phyloP scores from a whole-genome alignment of 2,888 invertebrate genomes.

The Scaptodrosophila latifasciaeformis region DNA sequence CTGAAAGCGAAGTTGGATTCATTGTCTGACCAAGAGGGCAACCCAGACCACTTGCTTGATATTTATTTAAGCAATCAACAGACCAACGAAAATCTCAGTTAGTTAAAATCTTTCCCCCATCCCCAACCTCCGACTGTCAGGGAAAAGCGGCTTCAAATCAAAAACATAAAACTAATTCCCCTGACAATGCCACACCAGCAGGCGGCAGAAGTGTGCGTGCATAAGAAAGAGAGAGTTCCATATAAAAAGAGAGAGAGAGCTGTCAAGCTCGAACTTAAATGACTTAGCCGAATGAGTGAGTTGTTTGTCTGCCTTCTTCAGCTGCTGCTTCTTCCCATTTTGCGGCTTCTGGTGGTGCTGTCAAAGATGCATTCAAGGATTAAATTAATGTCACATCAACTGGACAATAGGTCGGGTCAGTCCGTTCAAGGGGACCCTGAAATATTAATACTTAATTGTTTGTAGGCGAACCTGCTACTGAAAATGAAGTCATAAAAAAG shows the following conservation, averaged over 20 bases:
- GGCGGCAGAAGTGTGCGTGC: background rate
- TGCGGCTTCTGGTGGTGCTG: constrained; percentile 37
- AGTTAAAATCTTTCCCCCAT: constrained; percentile 19
- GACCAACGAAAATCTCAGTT: constrained; percentile 41
- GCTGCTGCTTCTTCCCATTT: constrained; percentile 1
- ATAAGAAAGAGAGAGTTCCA: background rate
- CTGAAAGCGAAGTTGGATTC: constrained; percentile 50
- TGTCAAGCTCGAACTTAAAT: constrained; percentile 25
- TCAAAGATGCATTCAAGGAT: constrained; percentile 69
- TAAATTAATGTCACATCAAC: constrained; percentile 67
- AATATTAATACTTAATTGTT: constrained; percentile 65
- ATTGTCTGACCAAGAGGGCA: constrained; percentile 8
- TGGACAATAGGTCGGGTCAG: constrained; percentile 47
- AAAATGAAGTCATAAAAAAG: constrained; percentile 58
- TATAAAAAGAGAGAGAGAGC: constrained; percentile 12
- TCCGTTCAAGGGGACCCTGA: constrained; percentile 14
- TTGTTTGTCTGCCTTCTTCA: constrained; percentile 20
- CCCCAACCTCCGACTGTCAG: background rate
- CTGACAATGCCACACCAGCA: constrained; percentile 62
- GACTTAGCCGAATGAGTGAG: constrained; percentile 25
- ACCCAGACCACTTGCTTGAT: constrained; percentile 27
- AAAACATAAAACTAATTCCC: constrained; percentile 67
- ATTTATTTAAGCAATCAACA: constrained; percentile 64
- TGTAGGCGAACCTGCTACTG: constrained; percentile 32
- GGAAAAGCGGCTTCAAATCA: constrained; percentile 45